Percentiles rank a stretch among this genome's conserved stretches.
Conservation (phyloP, 2,888 invertebrate genomes). For the Mythimna albipuncta region DNA sequence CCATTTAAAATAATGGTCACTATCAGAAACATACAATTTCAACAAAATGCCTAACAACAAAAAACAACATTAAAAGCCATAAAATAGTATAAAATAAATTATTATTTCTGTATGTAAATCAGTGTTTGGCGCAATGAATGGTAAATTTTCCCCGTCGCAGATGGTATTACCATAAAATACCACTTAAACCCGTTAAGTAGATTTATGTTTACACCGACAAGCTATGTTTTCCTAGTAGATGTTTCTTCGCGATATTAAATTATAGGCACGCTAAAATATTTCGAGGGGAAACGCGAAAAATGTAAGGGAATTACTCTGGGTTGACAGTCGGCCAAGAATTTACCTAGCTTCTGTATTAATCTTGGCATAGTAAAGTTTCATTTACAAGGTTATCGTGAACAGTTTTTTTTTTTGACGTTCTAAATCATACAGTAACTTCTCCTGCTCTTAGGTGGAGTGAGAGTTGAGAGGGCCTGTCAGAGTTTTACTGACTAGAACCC, state of each 20-base stretch:
- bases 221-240: conserved; percentile 58
- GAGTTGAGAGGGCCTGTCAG: too few relatives aligned
- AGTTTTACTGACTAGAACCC: too few relatives aligned
- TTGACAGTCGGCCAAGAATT: conserved; percentile 16
- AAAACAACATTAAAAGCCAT: conserved; percentile 43
- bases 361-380: neutral
- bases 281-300: conserved; percentile 11
- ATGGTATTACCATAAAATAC: conserved; percentile 72
- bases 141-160: conserved; percentile 66
- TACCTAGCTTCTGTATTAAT: neutral
- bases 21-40: neutral
- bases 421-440: too few relatives aligned
- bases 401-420: too few relatives aligned
- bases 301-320: neutral
- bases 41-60: conserved; percentile 31
- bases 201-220: conserved; percentile 66
- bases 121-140: conserved; percentile 70
- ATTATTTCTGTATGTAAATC: conserved; percentile 60
- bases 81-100: conserved; percentile 50
- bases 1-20: neutral
- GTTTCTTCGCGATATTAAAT: conserved; percentile 56
- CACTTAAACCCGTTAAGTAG: conserved; percentile 67
- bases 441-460: too few relatives aligned
- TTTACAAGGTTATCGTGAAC: neutral
- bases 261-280: conserved; percentile 38